Conservation (phyloP, 2,888 invertebrate genomes). For the Nymphalis c-album region DNA sequence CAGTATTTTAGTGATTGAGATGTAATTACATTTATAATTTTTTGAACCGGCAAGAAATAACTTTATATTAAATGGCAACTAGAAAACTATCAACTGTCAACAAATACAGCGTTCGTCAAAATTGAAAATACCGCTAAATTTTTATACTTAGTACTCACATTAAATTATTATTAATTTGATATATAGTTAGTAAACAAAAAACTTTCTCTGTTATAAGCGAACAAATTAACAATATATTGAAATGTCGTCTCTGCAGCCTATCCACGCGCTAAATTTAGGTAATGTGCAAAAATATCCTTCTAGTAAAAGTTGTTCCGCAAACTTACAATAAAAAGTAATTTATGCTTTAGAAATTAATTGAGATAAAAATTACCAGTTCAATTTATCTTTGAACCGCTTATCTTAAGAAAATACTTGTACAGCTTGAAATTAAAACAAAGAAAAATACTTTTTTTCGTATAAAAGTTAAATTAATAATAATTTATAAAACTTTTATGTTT, state of each 20-base stretch:
- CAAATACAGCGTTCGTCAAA: background rate
- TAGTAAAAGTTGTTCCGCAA: background rate
- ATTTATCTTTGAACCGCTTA: too few species aligned
- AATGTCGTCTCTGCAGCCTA: constrained; percentile 75
- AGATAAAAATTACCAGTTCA: too few species aligned
- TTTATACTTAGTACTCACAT: background rate
- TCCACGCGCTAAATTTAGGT: constrained; percentile 79
- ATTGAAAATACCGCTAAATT: constrained; percentile 9
- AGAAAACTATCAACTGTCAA: constrained; percentile 11
- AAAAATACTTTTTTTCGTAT: too few species aligned
- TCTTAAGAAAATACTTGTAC: too few species aligned
- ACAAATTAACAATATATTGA: background rate
- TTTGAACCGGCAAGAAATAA: background rate
- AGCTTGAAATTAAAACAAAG: too few species aligned
- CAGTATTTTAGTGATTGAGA: too few species aligned
- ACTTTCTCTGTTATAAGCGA: too few species aligned
- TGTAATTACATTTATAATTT: too few species aligned
- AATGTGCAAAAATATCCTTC: constrained; percentile 40
- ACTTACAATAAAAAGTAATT: background rate
- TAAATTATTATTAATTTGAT: background rate
- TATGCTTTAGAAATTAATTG: too few species aligned
- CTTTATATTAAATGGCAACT: background rate
- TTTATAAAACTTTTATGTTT: too few species aligned
- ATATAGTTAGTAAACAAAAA: background rate
- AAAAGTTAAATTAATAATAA: too few species aligned